phyloP scores from a whole-genome alignment of 2,797 vertebrate species.

The Acanthis flammea region DNA sequence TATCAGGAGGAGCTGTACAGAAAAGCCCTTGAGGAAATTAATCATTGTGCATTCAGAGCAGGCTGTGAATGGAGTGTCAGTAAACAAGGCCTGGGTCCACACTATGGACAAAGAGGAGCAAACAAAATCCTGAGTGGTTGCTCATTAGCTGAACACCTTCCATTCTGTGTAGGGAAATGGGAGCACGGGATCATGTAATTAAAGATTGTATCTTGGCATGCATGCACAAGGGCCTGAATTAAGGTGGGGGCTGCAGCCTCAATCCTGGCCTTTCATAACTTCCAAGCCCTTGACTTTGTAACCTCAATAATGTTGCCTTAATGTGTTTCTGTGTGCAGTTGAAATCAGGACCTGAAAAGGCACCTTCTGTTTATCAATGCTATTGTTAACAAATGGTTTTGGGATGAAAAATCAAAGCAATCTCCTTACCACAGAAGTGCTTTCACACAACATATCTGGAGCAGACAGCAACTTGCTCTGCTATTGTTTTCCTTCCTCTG shows the following conservation, averaged over 20 bases:
- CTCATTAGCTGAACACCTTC: slow-evolving; percentile 31
- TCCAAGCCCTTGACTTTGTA: slow-evolving; percentile 9
- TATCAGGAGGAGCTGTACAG: background rate
- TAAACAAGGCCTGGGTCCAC: background rate
- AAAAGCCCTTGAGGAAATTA: slow-evolving; percentile 47
- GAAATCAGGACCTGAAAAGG: slow-evolving; percentile 20
- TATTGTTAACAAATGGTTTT: slow-evolving; percentile 10
- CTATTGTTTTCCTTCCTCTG: slow-evolving; percentile 46
- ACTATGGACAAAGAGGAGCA: background rate
- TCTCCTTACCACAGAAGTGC: background rate
- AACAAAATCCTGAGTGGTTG: slow-evolving; percentile 19
- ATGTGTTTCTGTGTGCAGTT: background rate
- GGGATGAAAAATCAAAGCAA: slow-evolving; percentile 58
- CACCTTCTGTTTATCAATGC: slow-evolving; percentile 23
- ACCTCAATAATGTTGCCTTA: slow-evolving; percentile 32
- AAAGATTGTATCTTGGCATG: slow-evolving; percentile 37
- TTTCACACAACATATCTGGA: slow-evolving; percentile 42
- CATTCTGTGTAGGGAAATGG: background rate
- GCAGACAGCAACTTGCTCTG: slow-evolving; percentile 40
- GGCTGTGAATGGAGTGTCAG: background rate
- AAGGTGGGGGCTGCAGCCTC: slow-evolving; percentile 3
- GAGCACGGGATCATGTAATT: slow-evolving; percentile 18
- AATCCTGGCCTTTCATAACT: slow-evolving; percentile 36
- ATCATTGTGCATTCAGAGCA: background rate
- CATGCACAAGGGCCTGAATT: background rate